Conservation (phyloP, 2,113 vertebrate genomes). For the Dipodomys ordii region DNA sequence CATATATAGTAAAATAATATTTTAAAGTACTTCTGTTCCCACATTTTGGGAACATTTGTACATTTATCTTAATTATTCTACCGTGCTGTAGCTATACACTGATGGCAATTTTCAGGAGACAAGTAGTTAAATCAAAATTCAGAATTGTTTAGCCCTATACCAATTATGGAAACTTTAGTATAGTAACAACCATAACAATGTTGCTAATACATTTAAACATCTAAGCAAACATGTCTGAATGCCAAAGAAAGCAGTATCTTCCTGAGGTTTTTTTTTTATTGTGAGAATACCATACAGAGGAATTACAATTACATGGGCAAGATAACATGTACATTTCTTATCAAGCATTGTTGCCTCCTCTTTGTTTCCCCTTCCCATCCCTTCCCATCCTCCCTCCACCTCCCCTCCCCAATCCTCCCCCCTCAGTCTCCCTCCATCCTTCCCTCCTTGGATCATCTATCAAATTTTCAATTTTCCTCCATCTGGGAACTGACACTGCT, state of each 20-base stretch:
- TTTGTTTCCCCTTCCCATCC: too few relatives aligned
- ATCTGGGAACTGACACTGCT: neutral
- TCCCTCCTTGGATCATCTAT: neutral
- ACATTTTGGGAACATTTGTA: too few relatives aligned
- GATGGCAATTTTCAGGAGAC: neutral
- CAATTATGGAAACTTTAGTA: conserved; percentile 19
- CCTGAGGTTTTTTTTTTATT: neutral
- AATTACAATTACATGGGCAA: too few relatives aligned
- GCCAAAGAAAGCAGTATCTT: neutral
- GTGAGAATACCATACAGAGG: too few relatives aligned
- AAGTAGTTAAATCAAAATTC: neutral
- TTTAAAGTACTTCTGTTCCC: too few relatives aligned
- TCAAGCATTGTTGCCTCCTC: too few relatives aligned
- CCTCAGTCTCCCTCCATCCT: too few relatives aligned
- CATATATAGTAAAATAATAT: neutral
- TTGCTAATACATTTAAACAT: conserved; percentile 19
- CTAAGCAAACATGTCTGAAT: conserved; percentile 9
- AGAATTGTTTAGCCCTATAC: neutral
- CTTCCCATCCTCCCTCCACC: too few relatives aligned
- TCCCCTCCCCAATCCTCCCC: too few relatives aligned
- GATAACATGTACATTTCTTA: too few relatives aligned
- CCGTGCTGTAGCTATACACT: neutral
- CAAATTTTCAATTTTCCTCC: neutral
- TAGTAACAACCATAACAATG: neutral
- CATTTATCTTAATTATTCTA: neutral